phyloP scores from a whole-genome alignment of 2,113 vertebrate genomes.

The Butorides virescens region DNA sequence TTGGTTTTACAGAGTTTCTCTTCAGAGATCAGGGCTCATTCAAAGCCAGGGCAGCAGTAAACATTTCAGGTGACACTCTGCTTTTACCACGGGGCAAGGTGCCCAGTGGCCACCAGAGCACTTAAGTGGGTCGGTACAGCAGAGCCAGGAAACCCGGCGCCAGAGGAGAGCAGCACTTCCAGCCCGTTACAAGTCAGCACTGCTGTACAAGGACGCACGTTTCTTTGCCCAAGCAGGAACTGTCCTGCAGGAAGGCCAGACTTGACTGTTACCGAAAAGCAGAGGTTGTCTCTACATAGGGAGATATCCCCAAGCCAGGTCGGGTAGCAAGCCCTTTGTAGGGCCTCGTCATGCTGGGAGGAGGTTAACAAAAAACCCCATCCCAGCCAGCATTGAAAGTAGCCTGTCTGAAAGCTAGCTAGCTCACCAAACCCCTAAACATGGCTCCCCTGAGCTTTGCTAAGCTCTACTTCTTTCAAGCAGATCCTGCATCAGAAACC shows the following conservation, averaged over 20 bases:
- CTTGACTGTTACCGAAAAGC: background rate
- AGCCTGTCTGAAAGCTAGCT: background rate
- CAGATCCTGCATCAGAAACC: background rate
- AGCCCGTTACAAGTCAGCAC: background rate
- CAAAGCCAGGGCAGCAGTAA: background rate
- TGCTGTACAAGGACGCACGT: background rate
- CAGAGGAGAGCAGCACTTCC: background rate
- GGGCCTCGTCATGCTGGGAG: background rate
- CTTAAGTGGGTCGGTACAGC: no score
- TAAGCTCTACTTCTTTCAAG: background rate
- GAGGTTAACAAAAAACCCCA: background rate
- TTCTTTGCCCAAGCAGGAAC: background rate
- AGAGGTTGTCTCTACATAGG: background rate
- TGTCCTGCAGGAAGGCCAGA: background rate
- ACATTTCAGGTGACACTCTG: background rate
- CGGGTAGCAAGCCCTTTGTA: background rate
- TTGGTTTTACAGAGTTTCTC: background rate
- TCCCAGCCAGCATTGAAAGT: no score
- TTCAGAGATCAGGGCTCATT: background rate
- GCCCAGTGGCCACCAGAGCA: background rate
- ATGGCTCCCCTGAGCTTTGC: background rate
- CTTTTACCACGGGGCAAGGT: accelerated
- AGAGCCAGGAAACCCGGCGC: background rate
- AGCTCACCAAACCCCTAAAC: background rate
- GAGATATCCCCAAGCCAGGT: background rate